phyloP scores from a whole-genome alignment of 2,888 invertebrate species.

The Nymphalis polychloros region DNA sequence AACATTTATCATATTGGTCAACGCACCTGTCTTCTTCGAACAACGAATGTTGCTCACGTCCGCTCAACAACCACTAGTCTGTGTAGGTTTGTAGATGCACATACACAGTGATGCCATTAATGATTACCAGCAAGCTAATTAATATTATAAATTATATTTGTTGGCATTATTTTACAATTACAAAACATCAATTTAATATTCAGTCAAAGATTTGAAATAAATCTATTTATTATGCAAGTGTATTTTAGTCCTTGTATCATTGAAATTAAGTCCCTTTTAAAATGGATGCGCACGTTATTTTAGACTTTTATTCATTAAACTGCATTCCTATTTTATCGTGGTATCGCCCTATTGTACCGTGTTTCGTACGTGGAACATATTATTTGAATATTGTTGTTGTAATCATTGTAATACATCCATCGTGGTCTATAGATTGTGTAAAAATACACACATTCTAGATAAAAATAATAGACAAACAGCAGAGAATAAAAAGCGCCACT shows the following conservation, averaged over 20 bases:
- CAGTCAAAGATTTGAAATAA: too few relatives aligned
- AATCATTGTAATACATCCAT: constrained; percentile 15
- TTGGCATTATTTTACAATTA: too few relatives aligned
- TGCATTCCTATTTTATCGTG: constrained; percentile 20
- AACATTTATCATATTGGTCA: not conserved
- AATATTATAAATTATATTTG: too few relatives aligned
- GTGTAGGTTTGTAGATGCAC: too few relatives aligned
- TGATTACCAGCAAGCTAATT: too few relatives aligned
- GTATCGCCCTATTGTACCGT: constrained; percentile 22
- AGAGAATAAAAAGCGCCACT: too few relatives aligned
- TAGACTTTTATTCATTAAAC: constrained; percentile 9
- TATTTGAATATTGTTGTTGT: constrained; percentile 24
- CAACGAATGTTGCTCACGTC: constrained; percentile 3
- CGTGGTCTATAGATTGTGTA: constrained; percentile 5
- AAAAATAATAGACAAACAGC: too few relatives aligned
- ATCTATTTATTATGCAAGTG: not conserved
- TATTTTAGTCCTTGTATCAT: not conserved
- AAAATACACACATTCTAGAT: not conserved
- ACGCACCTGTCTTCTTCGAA: not conserved
- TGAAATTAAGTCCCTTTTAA: not conserved
- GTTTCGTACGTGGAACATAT: constrained; percentile 8
- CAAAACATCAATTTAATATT: too few relatives aligned
- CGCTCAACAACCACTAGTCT: not conserved
- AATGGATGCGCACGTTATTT: not conserved
- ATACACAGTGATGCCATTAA: too few relatives aligned